Evolutionary conservation across 2,113 vertebrate species (phyloP).

Genomic region (Apodemus speciosus): DNA sequence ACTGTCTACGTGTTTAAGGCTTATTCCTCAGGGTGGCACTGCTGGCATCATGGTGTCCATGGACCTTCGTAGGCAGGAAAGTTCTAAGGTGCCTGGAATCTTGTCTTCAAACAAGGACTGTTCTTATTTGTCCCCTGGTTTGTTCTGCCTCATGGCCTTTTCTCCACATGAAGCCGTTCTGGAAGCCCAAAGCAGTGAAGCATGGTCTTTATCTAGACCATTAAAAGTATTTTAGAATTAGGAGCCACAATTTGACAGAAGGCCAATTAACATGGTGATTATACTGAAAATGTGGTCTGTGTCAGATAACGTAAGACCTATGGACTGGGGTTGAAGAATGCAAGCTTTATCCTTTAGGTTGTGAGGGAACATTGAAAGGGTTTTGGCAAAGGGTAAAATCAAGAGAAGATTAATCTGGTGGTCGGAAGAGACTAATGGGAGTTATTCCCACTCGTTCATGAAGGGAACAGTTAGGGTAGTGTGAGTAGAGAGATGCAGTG

Average conservation of each 20-base stretch:
- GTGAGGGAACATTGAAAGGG: background rate
- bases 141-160: background rate
- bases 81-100: background rate
- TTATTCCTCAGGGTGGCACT: background rate
- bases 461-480: background rate
- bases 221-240: background rate
- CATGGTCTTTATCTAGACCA: background rate
- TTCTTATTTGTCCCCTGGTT: background rate
- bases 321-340: background rate
- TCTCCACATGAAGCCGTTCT: background rate
- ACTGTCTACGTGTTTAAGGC: background rate
- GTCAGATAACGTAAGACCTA: background rate
- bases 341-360: background rate
- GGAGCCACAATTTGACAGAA: background rate
- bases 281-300: background rate
- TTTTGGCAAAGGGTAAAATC: background rate
- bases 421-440: background rate
- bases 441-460: background rate
- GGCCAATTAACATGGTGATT: background rate
- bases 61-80: background rate
- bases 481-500: background rate
- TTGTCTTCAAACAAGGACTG: background rate
- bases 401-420: conserved; percentile 8
- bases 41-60: background rate
- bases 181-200: background rate